Conservation (phyloP, 2,113 vertebrate genomes). For the Cryptomyrus ogoouensis region DNA sequence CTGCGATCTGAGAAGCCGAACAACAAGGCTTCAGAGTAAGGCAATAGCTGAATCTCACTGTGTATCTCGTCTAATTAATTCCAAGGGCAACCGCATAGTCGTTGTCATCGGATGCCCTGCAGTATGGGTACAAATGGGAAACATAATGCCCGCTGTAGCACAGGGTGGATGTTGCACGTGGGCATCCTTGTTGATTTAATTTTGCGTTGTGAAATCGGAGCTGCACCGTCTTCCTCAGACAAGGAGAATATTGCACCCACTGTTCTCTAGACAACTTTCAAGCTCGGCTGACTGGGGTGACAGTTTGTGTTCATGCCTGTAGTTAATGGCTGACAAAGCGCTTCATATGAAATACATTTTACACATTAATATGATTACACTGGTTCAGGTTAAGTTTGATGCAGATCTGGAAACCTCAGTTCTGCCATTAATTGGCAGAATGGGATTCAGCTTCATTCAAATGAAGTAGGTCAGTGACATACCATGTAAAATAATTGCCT, state of each 20-base stretch:
- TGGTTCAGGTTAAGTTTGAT: background rate
- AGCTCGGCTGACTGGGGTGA: background rate
- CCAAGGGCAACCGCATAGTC: slow-evolving; percentile 38
- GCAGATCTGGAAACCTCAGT: background rate
- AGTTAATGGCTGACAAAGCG: background rate
- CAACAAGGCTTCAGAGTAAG: slow-evolving; percentile 38
- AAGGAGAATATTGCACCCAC: background rate
- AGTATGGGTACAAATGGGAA: slow-evolving; percentile 47
- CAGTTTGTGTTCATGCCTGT: background rate
- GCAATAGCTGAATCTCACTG: slow-evolving; percentile 33
- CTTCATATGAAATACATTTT: background rate
- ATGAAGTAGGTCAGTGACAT: background rate
- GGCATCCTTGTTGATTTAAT: background rate
- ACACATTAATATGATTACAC: background rate
- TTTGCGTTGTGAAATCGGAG: background rate
- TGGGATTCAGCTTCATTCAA: background rate
- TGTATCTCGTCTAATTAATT: slow-evolving; percentile 35
- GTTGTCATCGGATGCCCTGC: slow-evolving; percentile 32
- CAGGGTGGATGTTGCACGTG: slow-evolving; percentile 23
- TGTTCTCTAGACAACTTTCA: background rate
- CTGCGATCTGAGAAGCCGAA: slow-evolving; percentile 15
- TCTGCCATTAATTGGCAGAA: background rate
- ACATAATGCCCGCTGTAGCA: slow-evolving; percentile 38
- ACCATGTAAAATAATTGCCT: background rate
- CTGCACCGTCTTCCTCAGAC: background rate